Base-by-base conservation (phyloP, 2,888 invertebrate genomes). In the Xanthostigma xanthostigma region DNA sequence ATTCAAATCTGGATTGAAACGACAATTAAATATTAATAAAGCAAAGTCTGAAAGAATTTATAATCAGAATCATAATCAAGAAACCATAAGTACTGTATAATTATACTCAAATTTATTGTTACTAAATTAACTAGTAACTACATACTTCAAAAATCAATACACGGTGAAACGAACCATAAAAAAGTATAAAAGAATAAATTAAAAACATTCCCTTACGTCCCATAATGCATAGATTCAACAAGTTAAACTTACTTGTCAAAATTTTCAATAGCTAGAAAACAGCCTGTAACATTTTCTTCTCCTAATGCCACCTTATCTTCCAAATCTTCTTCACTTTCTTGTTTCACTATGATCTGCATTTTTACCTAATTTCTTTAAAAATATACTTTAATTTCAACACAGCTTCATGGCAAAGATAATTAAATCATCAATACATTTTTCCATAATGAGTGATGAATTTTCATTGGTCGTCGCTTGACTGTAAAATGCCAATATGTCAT, bases 261-360 rank as follows among this genome's bases (percentile, higher is more conserved):
- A 14, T 45, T 38, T 36, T 45, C 37, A n/a, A 12, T 12, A 3
- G 45, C 27, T 37, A 38, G 37, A 14, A 45, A 11, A 11, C 17
- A 37, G 3, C 14, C 6, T 5, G 36, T 37, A 4, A 45, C 9
- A 17, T 33, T 36, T 10, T 17, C 12, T 13, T 37, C 45, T 2
- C 45, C 45, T 37, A 38, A 37, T 9, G 45, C 45, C 17, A 45
- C 45, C 9, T 45, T 38, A 14, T 45, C 11, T 45, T 45, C 45
- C 33, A 34, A 34, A 8, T 45, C 45, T n/a, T 45, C 45, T n/a
- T 27, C 14, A n/a, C 17, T 45, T 45, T 37, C 38, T 37, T 9
- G 38, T 14, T 27, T 27, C 27, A 6, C 27, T 27, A 27, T 27
- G 9, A 45, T 17, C 11, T 45, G 45, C 45, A 45, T 45, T 38